Evolutionary conservation across 2,888 invertebrate species (phyloP), one percentile per base, ranked within the genome.

Genomic region (Lithophane socia): DNA sequence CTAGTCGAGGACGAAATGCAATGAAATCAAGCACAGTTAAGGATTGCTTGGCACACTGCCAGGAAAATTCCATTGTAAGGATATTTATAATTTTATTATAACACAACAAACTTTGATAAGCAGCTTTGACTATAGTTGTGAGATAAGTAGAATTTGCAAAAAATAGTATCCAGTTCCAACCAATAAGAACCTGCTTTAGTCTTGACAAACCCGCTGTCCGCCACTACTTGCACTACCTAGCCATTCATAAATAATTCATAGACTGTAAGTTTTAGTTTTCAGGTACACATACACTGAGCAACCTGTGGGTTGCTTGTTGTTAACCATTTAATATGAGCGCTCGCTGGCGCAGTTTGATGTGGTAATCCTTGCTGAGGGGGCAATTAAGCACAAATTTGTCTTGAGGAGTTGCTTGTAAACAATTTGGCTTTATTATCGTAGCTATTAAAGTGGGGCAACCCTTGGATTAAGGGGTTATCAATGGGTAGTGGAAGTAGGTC

Each of bases 181-280:
- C 49, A 47, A 81, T 47, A 29, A 37, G 24, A 37, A 12, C n/a
- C 18, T 3, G 5, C 7, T 9, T 13, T 7, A 47, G 10, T 9
- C 7, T n/a, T 13, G 0, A 71, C 44, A 60, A 18, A 24, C 42
- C 67, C 83, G 76, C 86, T 75, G 13, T 24, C 73, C 69, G 85
- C 76, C 58, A 18, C 72, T 61, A 80, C 84, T 84, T 84, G 85
- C 64, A 68, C 87, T 73, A 42, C 56, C 0, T 3, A 58, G n/a
- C 47, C 37, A 54, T 73, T 85, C 90, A 94, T 94, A 92, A 89
- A 93, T 94, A 91, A 94, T 94, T 93, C 93, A 93, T 86, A 73
- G 74, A 80, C 86, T 89, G 90, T 92, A 93, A 93, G 94, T 93
- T 94, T 92, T 93, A 94, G 94, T 94, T 94, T 93, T 91, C 93